Evolutionary conservation across 2,888 invertebrate species (phyloP), one percentile per base, ranked within the genome.

Genomic region (Rhorus exstirpatorius): DNA sequence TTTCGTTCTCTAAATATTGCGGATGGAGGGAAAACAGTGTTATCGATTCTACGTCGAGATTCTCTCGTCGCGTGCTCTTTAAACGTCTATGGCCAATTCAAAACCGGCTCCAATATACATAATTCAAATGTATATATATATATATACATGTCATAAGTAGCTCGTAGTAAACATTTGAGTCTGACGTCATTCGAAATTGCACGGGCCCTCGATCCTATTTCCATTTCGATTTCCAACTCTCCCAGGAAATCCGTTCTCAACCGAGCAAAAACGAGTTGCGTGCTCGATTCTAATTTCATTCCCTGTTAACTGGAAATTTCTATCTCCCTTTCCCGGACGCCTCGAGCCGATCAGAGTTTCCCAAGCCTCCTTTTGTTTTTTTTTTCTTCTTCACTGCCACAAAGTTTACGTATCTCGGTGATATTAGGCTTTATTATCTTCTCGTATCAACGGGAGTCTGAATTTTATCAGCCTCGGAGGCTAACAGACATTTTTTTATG

Each of bases 211-310:
- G 70, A 79, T 41, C 55, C 65, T 49, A 79, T 79, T 82, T 82
- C 70, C 82, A 79, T 79, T 79, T 82, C 79, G 78, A 81, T 77
- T 81, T 81, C 49, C 68, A 82, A 65, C 74, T 70, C 61, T 75
- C 67, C 21, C 76, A 68, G 82, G 74, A 78, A 75, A 79, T 82
- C 82, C 70, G 70, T 58, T 75, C 51, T 35, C 74, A 19, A 21
- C 17, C 46, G 67, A 44, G 72, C 24, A 58, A 26, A 53, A 21
- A 31, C 58, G 31, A 58, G 76, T 58, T 8, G 65, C 38, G 21
- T 72, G 44, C 21, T 14, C 67, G 24, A 61, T 58, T 75, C 63
- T 68, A 70, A 74, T 82, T 63, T 55, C 79, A 80, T 68, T 80
- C 75, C 46, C 46, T 44, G 67, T 68, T 68, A 63, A 60, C 75